These are phyloP conservation scores for Pelosia muscerda DNA, from an alignment of 2,888 invertebrate genomes.

Conservation along the genomic window DNA sequence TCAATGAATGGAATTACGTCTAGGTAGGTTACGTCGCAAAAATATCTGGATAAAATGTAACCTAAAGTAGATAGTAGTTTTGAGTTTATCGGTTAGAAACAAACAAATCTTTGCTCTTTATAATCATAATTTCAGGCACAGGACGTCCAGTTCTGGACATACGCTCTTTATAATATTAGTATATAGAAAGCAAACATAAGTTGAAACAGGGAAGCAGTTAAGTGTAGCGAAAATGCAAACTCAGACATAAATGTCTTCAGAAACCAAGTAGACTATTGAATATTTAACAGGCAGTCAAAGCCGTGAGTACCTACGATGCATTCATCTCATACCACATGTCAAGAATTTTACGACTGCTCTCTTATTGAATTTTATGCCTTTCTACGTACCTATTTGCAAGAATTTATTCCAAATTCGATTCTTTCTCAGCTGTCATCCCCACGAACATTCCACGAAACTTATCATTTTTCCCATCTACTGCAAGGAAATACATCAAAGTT, in stretches of 20 bases:
- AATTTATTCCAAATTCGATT: conserved; percentile 68
- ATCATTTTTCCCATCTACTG: conserved; percentile 51
- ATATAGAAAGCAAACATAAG: not conserved
- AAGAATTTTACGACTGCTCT: conserved; percentile 54
- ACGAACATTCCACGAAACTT: conserved; percentile 55
- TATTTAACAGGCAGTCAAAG: not conserved
- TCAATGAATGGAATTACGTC: no score
- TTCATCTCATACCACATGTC: conserved; percentile 36
- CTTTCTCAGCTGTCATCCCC: conserved; percentile 73
- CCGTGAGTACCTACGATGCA: conserved; percentile 18
- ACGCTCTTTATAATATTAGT: no score
- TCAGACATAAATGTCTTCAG: not conserved
- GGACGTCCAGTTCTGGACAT: no score
- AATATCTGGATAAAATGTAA: no score
- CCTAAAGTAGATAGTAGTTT: no score
- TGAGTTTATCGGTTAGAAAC: no score
- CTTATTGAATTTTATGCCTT: conserved; percentile 51
- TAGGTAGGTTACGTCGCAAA: no score
- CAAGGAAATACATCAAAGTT: conserved; percentile 68
- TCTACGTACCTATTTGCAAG: conserved; percentile 34
- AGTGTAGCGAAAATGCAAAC: not conserved
- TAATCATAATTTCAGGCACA: no score
- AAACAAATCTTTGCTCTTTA: no score
- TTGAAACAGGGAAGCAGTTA: no score
- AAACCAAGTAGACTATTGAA: not conserved